Evolutionary conservation across 2,113 vertebrate species (phyloP).

Genomic region (Pseudorasbora parva): DNA sequence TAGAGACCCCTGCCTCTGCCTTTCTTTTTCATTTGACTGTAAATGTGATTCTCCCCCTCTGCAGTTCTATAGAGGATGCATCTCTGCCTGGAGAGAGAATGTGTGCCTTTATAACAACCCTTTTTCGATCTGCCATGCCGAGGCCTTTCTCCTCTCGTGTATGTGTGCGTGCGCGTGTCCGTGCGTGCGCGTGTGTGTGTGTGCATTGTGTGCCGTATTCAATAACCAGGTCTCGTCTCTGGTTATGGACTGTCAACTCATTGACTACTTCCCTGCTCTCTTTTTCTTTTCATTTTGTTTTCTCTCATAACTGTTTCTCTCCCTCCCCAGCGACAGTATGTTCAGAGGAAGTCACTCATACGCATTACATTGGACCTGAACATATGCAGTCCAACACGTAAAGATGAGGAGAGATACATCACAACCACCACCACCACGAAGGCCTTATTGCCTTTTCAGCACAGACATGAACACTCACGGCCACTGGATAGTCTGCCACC

Average conservation of each 20-base stretch:
- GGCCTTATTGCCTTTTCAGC: not conserved
- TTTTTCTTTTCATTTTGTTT: conserved; percentile 46
- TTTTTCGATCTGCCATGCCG: conserved; percentile 67
- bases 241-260: conserved; percentile 73
- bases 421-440: conserved; percentile 40
- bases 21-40: conserved; percentile 48
- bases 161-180: conserved; percentile 32
- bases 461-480: not conserved
- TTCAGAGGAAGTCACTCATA: conserved; percentile 74
- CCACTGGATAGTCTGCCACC: not conserved
- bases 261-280: conserved; percentile 33
- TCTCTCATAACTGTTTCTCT: conserved; percentile 74
- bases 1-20: conserved; percentile 40
- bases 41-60: conserved; percentile 61
- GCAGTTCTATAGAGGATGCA: conserved; percentile 74
- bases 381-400: conserved; percentile 70
- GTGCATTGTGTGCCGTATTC: conserved; percentile 52
- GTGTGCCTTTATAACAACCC: conserved; percentile 64
- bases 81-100: conserved; percentile 73
- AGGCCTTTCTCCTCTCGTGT: conserved; percentile 67
- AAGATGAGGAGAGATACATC: conserved; percentile 62
- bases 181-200: conserved; percentile 10
- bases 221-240: conserved; percentile 74
- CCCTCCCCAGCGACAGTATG: conserved; percentile 72
- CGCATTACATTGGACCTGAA: conserved; percentile 69